Evolutionary conservation across 2,113 vertebrate species (phyloP).

Genomic region (Mustela nigripes): DNA sequence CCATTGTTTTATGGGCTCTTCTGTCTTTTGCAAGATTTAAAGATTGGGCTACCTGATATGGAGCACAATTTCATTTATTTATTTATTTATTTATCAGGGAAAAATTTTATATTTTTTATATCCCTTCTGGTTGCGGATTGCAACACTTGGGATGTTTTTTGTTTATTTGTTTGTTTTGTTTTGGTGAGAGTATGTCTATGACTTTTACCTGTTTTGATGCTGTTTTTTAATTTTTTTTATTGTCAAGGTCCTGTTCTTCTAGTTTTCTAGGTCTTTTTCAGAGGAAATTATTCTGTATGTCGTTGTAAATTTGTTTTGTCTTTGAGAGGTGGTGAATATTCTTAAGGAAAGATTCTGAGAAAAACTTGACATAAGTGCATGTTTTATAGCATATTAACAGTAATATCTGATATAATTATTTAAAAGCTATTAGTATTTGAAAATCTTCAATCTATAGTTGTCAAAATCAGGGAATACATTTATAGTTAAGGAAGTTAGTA

Average conservation of each 20-base stretch:
- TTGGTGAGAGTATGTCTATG: neutral
- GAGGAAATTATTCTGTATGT: neutral
- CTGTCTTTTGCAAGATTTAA: neutral
- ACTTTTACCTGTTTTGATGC: neutral
- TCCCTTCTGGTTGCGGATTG: neutral
- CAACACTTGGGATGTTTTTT: neutral
- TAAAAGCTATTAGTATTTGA: constrained; percentile 47
- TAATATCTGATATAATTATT: neutral
- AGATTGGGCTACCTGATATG: neutral
- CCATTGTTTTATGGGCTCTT: neutral
- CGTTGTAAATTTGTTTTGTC: neutral
- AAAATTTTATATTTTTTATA: neutral
- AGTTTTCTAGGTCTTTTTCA: neutral
- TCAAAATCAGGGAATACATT: constrained; percentile 64
- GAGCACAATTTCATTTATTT: neutral
- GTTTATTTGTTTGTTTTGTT: neutral
- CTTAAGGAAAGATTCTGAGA: neutral
- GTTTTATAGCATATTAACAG: neutral
- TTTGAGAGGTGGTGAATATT: neutral
- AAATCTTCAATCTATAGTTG: neutral
- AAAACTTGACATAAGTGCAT: neutral
- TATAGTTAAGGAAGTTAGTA: constrained; percentile 83
- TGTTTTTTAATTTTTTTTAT: neutral
- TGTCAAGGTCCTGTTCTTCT: neutral
- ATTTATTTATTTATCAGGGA: neutral